Evolutionary conservation across 1,140 invertebrate genomes (phyloP), one percentile per base, ranked within the genome.

Genomic region (Pseudomyrmex cubaensis): DNA sequence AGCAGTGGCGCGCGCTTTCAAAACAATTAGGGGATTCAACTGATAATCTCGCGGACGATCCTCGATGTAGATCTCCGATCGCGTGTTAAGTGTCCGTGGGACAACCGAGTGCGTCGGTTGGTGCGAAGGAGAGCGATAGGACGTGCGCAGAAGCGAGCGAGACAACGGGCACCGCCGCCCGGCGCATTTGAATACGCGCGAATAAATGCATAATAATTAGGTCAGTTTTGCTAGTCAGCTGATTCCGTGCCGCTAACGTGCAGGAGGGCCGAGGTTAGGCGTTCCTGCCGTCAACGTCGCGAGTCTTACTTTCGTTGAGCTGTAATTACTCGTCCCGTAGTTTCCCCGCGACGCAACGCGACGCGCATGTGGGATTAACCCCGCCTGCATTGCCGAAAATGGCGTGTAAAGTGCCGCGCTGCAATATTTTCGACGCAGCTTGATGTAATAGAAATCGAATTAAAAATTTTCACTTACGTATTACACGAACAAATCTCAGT

Each of bases 191-290:
- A 94, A 94, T 94, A 94, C 93, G 92, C 92, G 93, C 89, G 93
- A 94, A 94, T 94, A 94, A 94, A 94, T 94, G 93, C 94, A 94
- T 94, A 94, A 94, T 94, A 94, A 94, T 94, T 94, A 94, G 94
- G 94, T 94, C 94, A 94, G 92, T 93, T 94, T 94, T 93, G 90
- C 93, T 93, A 94, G 94, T 94, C 93, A 94, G 94, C 93, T 94
- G 93, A 94, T 94, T 91, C 92, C 76, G 89, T 77, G 50, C 69
- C 74, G 87, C 50, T 88, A 86, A 87, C 85, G 90, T 86, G 85
- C 84, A 84, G 84, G 86, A 90, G 90, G 66, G 54, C 90, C 84
- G 90, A 89, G 89, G 90, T 90, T 91, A 90, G 90, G 91, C 70
- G 72, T 35, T 62, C 72, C 22, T 62, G 56, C 52, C 72, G 82